A percentile compares a stretch with the other conserved stretches of the same genome.
Evolutionary conservation across 2,888 invertebrate species (phyloP).

Genomic region (Liopterus haemorrhoidalis): DNA sequence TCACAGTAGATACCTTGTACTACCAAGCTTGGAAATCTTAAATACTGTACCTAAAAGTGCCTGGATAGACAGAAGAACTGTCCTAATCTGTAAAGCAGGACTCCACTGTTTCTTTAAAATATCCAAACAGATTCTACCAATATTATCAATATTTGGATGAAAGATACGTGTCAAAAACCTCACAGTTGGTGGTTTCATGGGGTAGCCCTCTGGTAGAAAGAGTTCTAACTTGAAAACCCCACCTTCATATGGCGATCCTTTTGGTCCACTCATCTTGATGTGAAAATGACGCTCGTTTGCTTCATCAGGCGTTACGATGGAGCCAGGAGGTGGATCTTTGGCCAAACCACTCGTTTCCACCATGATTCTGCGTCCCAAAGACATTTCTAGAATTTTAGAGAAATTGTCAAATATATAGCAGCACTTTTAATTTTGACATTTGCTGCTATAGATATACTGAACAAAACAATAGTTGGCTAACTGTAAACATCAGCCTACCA

Average conservation of each 20-base stretch:
- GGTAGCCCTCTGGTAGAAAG: constrained; percentile 99
- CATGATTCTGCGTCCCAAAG: constrained; percentile 77
- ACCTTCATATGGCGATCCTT: constrained; percentile 96
- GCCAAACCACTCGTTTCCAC: constrained; percentile 97
- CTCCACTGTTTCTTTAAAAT: constrained; percentile 99
- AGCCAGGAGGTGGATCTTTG: constrained; percentile 97
- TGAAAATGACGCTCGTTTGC: constrained; percentile 95
- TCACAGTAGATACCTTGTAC: no score
- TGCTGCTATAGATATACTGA: no score
- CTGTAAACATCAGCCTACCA: no score
- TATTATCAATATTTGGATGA: constrained; percentile 99
- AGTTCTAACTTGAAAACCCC: constrained; percentile 96
- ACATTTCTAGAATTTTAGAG: no score
- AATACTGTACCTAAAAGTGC: constrained; percentile 80
- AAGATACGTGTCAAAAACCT: constrained; percentile 99
- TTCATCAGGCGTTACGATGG: constrained; percentile 93
- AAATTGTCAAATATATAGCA: no score
- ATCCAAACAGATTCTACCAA: constrained; percentile 98
- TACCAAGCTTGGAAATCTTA: constrained; percentile 3
- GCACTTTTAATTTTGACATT: no score
- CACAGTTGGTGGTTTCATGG: constrained; percentile 99
- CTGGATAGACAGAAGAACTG: constrained; percentile 96
- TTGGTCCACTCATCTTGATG: constrained; percentile 90
- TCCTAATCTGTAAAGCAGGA: constrained; percentile 97
- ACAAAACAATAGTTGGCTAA: no score